These are phyloP conservation scores for Alentia gelatinosa DNA, from an alignment of 2,888 invertebrate species.

Conservation along the genomic window DNA sequence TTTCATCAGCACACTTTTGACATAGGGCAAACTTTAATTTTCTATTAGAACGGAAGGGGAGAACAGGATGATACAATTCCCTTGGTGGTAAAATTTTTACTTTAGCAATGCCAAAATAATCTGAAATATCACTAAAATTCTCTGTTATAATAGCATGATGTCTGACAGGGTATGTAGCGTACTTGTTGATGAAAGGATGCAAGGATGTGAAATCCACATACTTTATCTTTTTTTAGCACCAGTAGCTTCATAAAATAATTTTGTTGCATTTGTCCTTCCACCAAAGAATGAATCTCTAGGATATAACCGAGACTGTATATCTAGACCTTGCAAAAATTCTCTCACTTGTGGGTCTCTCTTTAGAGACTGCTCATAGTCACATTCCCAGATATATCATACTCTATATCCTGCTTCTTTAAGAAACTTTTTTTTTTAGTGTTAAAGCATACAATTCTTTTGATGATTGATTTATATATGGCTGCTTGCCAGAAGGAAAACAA, in stretches of 20 bases:
- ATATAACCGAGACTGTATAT: not conserved
- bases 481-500: not conserved
- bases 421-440: constrained; percentile 10
- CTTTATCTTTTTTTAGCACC: constrained; percentile 65
- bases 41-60: constrained; percentile 67
- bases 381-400: not conserved
- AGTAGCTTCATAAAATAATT: constrained; percentile 64
- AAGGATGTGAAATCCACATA: constrained; percentile 69
- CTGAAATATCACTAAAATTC: constrained; percentile 53
- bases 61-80: constrained; percentile 68
- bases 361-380: not conserved
- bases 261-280: constrained; percentile 68
- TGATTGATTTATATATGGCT: not conserved
- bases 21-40: constrained; percentile 76
- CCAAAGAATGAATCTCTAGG: constrained; percentile 69
- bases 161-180: constrained; percentile 57
- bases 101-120: constrained; percentile 65
- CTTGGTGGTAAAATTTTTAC: constrained; percentile 66
- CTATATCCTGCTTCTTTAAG: not conserved
- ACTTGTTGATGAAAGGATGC: constrained; percentile 71
- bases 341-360: not conserved
- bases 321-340: not conserved
- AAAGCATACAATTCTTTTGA: not conserved
- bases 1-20: constrained; percentile 69
- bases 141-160: constrained; percentile 64